These are phyloP conservation scores for Apamea anceps DNA, from an alignment of 2,888 invertebrate species.

Conservation along the genomic window DNA sequence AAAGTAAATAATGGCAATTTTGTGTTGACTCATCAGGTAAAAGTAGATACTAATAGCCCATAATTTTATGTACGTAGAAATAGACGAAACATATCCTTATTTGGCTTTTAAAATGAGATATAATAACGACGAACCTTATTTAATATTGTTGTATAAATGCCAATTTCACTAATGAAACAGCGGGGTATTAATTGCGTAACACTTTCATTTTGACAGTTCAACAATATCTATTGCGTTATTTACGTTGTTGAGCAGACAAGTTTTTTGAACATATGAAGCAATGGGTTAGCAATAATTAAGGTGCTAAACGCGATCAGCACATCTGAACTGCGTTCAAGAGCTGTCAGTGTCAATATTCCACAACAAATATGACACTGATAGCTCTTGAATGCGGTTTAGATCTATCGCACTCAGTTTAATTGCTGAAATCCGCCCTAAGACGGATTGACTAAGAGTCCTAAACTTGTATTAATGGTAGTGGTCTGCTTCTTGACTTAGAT, in stretches of 20 bases:
- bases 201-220: neutral
- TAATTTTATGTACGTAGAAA: constrained; percentile 2
- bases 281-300: neutral
- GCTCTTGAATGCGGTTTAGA: neutral
- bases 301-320: neutral
- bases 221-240: neutral
- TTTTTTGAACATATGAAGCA: neutral
- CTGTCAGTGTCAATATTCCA: neutral
- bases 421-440: neutral
- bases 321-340: neutral
- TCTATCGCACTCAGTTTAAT: neutral
- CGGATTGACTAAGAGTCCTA: neutral
- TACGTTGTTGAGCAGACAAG: neutral
- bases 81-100: constrained; percentile 11
- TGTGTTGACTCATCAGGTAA: constrained; percentile 35
- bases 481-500: neutral
- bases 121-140: neutral
- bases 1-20: constrained; percentile 25
- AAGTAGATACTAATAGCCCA: constrained; percentile 25
- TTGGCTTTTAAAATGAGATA: neutral
- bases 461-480: neutral
- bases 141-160: neutral
- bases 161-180: neutral
- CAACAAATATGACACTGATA: neutral
- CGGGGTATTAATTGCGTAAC: no score